Base-by-base conservation (phyloP, 2,797 vertebrate genomes). In the Galaxias olidus region DNA sequence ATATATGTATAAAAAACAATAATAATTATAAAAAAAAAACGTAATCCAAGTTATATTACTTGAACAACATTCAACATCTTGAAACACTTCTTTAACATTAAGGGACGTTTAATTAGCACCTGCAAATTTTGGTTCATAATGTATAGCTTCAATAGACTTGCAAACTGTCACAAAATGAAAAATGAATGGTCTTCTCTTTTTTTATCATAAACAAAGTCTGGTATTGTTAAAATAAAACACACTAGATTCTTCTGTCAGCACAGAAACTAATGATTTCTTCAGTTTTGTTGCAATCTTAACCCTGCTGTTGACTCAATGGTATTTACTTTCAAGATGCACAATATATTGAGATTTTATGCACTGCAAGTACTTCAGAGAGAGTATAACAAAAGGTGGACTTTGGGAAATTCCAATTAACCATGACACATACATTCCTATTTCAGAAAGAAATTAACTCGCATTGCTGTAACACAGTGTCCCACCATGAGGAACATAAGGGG, bases 201-300 rank as follows among this genome's bases (percentile, higher is more conserved):
- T 82, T 80, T 62, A 81, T 81, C 71, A 79, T 81, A 86, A 82
- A 86, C 84, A 89, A 84, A 78, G 80, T 85, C 73, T 61, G 59
- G 73, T 79, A 75, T 87, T 85, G 84, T n/a, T 87, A 72, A 72
- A 67, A 15, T 73, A 64, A 81, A 79, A 86, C 69, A 83, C 77
- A 81, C 74, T 72, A 67, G 65, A 18, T 64, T 64, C 68, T 66
- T 63, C 76, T 86, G 82, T 89, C 84, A 81, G 66, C 79, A 74
- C 61, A 59, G 66, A 47, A 0, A 63, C 47, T 82, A 75, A 87
- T 86, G 78, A 84, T 76, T 82, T 73, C 79, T 74, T 73, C 68
- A 62, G 71, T 70, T 57, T 74, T 82, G 50, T 80, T 78, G 49
- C 72, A 73, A 71, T 79, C 65, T 52, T 54, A 45, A 42, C 64